Evolutionary conservation across 2,113 vertebrate genomes (phyloP).

Genomic region (Elgaria multicarinata): DNA sequence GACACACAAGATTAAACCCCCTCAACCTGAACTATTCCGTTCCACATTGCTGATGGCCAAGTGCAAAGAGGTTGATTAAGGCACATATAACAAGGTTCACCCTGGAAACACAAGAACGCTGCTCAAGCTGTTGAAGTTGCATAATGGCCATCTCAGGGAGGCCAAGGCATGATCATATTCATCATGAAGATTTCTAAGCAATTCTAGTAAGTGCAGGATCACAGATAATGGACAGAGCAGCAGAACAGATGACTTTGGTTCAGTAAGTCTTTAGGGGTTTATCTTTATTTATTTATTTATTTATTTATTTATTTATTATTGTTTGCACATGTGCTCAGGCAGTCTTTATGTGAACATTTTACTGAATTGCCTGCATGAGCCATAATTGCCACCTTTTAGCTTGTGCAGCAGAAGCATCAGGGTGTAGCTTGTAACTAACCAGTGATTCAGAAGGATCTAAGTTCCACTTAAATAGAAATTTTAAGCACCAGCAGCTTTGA

Average conservation of each 20-base stretch:
- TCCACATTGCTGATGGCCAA: background rate
- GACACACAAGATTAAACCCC: background rate
- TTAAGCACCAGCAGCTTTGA: background rate
- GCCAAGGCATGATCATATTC: background rate
- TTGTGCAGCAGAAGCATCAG: background rate
- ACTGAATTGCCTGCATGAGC: background rate
- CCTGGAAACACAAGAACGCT: background rate
- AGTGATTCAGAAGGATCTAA: background rate
- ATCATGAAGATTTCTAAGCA: background rate
- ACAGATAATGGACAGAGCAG: accelerated
- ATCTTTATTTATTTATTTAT: background rate
- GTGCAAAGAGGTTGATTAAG: background rate
- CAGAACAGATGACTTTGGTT: slow-evolving; percentile 6
- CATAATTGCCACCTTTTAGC: background rate
- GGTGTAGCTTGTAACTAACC: background rate
- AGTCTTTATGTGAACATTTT: slow-evolving; percentile 3
- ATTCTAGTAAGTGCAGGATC: background rate
- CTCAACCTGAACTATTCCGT: slow-evolving; percentile 4
- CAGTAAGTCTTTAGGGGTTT: background rate
- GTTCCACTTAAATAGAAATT: background rate
- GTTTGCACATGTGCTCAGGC: background rate
- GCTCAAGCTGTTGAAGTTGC: background rate
- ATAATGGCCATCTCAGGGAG: accelerated
- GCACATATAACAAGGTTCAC: background rate
- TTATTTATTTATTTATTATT: too few relatives aligned